Conservation (phyloP, 2,113 vertebrate genomes). For the Prinia subflava region DNA sequence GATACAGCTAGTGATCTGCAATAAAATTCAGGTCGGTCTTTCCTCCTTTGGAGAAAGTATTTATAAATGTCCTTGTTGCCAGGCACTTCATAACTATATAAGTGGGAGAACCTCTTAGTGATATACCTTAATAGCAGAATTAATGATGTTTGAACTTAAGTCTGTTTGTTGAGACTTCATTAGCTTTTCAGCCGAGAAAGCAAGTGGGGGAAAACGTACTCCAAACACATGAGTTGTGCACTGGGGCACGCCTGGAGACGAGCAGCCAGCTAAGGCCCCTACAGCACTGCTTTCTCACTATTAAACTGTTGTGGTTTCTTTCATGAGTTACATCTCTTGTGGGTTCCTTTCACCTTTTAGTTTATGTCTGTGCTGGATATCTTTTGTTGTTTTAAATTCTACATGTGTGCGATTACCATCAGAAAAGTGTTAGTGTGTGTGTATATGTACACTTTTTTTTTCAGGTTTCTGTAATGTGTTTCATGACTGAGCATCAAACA, state of each 20-base stretch:
- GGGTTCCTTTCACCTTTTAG: neutral
- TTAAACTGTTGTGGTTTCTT: neutral
- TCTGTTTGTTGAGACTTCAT: constrained; percentile 62
- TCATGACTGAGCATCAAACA: neutral
- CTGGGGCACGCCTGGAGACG: neutral
- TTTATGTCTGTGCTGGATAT: neutral
- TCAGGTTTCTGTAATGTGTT: neutral
- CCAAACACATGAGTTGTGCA: neutral
- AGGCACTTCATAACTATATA: constrained; percentile 39
- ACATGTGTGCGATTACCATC: neutral
- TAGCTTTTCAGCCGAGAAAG: constrained; percentile 37
- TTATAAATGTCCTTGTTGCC: constrained; percentile 59
- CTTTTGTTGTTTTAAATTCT: neutral
- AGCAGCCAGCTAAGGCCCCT: neutral
- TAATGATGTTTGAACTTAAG: constrained; percentile 60
- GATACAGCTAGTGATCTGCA: constrained; percentile 2
- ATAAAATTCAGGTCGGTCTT: constrained; percentile 42
- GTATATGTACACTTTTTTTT: neutral
- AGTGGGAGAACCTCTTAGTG: constrained; percentile 48
- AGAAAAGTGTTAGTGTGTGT: neutral
- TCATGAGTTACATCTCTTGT: neutral
- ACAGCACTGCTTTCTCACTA: neutral
- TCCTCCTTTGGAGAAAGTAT: constrained; percentile 46
- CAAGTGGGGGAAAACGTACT: neutral
- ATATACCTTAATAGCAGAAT: constrained; percentile 59